These are phyloP conservation scores for Narcine bancroftii DNA, from an alignment of 2,113 vertebrate genomes.

Conservation along the genomic window DNA sequence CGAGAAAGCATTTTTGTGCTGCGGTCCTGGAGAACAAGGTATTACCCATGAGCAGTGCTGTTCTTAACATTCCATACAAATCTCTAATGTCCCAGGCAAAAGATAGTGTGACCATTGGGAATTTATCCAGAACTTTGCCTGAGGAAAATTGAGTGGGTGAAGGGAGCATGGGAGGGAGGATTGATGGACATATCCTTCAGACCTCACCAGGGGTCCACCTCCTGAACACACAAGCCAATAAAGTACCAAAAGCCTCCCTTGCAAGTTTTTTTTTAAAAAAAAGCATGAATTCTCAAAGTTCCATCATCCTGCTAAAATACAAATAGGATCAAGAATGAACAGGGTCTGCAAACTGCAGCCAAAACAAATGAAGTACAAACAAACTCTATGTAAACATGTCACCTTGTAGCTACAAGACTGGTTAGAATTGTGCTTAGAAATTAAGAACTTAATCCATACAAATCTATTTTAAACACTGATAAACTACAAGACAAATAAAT, in stretches of 20 bases:
- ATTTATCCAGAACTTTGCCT: background rate
- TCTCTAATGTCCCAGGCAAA: too few relatives aligned
- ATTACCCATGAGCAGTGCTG: too few relatives aligned
- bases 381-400: conserved; percentile 21
- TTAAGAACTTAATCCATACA: conserved; percentile 28
- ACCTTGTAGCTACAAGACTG: background rate
- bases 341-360: background rate
- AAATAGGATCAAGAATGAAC: background rate
- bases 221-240: background rate
- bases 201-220: too few relatives aligned
- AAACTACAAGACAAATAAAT: conserved; percentile 34
- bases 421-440: conserved; percentile 36
- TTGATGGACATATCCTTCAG: too few relatives aligned
- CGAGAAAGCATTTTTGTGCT: background rate
- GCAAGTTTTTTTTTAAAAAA: background rate
- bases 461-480: conserved; percentile 27
- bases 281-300: background rate
- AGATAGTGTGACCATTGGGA: background rate
- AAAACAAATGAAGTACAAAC: conserved; percentile 11
- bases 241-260: background rate
- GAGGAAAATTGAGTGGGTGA: background rate
- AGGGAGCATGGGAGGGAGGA: background rate
- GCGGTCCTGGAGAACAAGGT: background rate
- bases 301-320: background rate
- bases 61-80: too few relatives aligned